These are phyloP conservation scores for Orthosia gothica DNA, from an alignment of 2,888 invertebrate genomes.

Conservation along the genomic window DNA sequence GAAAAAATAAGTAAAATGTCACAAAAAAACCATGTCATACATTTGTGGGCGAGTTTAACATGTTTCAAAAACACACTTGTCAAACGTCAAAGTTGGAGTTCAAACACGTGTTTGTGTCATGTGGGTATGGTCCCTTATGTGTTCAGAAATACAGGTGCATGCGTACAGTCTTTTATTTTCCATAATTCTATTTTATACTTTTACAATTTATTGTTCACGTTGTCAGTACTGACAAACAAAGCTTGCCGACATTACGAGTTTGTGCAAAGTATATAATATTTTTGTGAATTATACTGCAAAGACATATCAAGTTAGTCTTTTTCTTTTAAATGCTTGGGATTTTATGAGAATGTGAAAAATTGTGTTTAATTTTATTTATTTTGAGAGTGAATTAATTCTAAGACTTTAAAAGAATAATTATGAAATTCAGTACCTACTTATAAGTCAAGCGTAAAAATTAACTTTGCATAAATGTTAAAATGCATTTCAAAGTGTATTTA, in stretches of 20 bases:
- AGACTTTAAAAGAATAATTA: slow-evolving; percentile 15
- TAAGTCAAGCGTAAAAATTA: neutral
- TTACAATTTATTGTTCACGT: slow-evolving; percentile 69
- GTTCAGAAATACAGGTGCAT: slow-evolving; percentile 70
- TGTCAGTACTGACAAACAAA: slow-evolving; percentile 66
- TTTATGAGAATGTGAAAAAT: slow-evolving; percentile 23
- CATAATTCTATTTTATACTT: slow-evolving; percentile 75
- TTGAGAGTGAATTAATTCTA: slow-evolving; percentile 15
- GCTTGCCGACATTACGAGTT: slow-evolving; percentile 58
- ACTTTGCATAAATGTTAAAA: slow-evolving; percentile 20
- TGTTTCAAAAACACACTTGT: slow-evolving; percentile 38
- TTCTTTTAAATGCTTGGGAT: slow-evolving; percentile 32
- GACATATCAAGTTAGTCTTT: slow-evolving; percentile 20
- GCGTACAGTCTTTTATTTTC: slow-evolving; percentile 73
- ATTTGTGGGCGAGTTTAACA: slow-evolving; percentile 27
- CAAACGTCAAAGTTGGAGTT: slow-evolving; percentile 49
- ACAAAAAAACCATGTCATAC: slow-evolving; percentile 18
- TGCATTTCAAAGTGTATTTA: slow-evolving; percentile 12
- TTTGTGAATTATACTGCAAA: slow-evolving; percentile 50
- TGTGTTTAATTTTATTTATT: slow-evolving; percentile 14
- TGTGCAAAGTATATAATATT: slow-evolving; percentile 60
- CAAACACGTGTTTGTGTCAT: slow-evolving; percentile 38
- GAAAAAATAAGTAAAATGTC: slow-evolving; percentile 11
- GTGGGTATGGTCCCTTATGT: slow-evolving; percentile 45
- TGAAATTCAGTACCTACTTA: slow-evolving; percentile 12